Evolutionary conservation across 2,888 invertebrate species (phyloP).

Genomic region (Epirrhoe alternata): DNA sequence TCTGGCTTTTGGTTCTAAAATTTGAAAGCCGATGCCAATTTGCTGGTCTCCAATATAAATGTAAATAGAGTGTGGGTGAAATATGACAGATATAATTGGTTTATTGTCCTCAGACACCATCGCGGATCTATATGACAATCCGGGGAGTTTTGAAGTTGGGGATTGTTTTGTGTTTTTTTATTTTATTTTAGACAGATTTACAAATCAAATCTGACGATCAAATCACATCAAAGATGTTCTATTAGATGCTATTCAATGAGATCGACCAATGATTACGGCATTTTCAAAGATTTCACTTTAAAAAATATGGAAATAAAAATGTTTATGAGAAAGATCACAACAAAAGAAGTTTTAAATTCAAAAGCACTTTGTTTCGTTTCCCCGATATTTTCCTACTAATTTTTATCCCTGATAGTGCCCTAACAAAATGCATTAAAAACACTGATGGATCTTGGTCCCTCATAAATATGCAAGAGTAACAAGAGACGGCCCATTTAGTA

Average conservation of each 20-base stretch:
- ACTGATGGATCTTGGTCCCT: slow-evolving; percentile 59
- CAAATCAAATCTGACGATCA: too few relatives aligned
- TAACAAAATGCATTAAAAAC: slow-evolving; percentile 66
- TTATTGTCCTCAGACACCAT: slow-evolving; percentile 75
- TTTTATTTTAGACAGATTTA: background rate
- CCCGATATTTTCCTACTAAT: slow-evolving; percentile 14
- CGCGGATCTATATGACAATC: slow-evolving; percentile 66
- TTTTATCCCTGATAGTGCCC: slow-evolving; percentile 35
- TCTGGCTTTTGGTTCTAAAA: slow-evolving; percentile 26
- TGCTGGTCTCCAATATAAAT: slow-evolving; percentile 77
- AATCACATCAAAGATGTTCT: too few relatives aligned
- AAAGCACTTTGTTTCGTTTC: slow-evolving; percentile 8
- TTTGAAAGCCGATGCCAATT: slow-evolving; percentile 55
- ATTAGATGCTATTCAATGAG: too few relatives aligned
- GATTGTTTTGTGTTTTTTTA: slow-evolving; percentile 7
- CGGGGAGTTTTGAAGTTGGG: slow-evolving; percentile 30
- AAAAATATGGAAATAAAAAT: too few relatives aligned
- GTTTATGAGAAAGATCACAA: too few relatives aligned
- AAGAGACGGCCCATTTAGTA: slow-evolving; percentile 79
- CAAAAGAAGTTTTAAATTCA: background rate
- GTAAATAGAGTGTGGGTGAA: slow-evolving; percentile 78
- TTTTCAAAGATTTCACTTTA: too few relatives aligned
- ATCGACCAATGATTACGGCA: too few relatives aligned
- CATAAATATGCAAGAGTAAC: slow-evolving; percentile 83
- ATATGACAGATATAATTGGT: slow-evolving; percentile 84